These are phyloP conservation scores for Brachionus asplanchnoidis DNA, from an alignment of 1,140 invertebrate genomes.

Conservation along the genomic window DNA sequence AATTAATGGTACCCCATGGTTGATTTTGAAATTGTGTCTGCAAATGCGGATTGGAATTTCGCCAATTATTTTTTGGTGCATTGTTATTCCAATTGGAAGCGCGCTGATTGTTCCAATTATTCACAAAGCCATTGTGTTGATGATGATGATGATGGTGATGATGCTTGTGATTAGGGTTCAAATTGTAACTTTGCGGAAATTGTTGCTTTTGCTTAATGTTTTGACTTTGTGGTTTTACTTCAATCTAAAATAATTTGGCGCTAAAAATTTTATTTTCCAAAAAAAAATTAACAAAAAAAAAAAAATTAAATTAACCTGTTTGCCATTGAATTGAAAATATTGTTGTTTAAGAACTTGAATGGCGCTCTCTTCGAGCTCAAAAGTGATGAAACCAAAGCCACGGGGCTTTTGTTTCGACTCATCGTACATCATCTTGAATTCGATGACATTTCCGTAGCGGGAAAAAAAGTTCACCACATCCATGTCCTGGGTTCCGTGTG, in stretches of 20 bases:
- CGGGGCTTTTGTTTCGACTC: conserved; percentile 89
- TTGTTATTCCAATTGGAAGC: conserved; percentile 9
- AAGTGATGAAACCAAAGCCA: conserved; percentile 94
- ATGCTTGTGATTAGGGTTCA: background rate
- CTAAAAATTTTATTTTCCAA: background rate
- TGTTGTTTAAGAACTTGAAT: conserved; percentile 1
- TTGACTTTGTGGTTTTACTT: conserved; percentile 19
- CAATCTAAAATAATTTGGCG: conserved; percentile 5
- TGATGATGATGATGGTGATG: background rate
- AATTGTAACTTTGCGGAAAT: conserved; percentile 7
- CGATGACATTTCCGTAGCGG: conserved; percentile 90
- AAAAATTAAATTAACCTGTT: background rate
- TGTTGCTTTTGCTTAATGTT: conserved; percentile 17
- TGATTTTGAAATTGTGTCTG: conserved; percentile 18
- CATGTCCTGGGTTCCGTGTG: background rate
- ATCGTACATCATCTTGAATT: conserved; percentile 97
- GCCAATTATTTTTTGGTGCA: background rate
- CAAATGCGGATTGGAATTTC: background rate
- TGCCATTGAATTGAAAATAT: conserved; percentile 28
- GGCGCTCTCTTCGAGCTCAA: conserved; percentile 69
- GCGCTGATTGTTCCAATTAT: conserved; percentile 5
- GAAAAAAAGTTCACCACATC: conserved; percentile 80
- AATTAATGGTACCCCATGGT: background rate
- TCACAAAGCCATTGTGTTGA: background rate
- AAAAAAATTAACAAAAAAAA: background rate